phyloP scores from a whole-genome alignment of 2,113 vertebrate species.

The Hyperoodon ampullatus region DNA sequence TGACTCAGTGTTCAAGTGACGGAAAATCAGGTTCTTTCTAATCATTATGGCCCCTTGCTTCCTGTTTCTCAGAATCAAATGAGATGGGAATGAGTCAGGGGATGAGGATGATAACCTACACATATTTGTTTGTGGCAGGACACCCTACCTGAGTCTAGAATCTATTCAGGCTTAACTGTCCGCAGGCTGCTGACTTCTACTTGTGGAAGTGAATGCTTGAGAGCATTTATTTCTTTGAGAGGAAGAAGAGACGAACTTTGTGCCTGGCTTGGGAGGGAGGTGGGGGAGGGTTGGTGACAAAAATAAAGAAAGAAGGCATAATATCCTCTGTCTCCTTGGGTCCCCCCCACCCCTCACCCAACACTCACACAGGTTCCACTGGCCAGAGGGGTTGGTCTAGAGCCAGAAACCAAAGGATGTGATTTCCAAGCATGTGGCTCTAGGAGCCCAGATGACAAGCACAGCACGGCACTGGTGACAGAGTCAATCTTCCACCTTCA shows the following conservation, averaged over 20 bases:
- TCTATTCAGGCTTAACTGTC: neutral
- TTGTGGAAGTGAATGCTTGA: neutral
- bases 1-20: neutral
- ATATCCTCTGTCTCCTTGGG: neutral
- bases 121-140: neutral
- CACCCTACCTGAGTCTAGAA: too few species aligned
- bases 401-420: neutral
- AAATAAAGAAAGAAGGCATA: neutral
- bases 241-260: neutral
- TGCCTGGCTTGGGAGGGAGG: neutral
- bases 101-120: neutral
- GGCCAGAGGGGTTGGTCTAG: neutral
- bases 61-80: neutral
- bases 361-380: neutral
- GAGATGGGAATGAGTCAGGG: neutral
- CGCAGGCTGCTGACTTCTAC: neutral
- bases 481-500: neutral
- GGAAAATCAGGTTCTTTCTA: neutral
- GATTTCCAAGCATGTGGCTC: neutral
- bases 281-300: neutral
- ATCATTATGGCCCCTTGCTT: neutral
- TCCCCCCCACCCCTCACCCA: neutral
- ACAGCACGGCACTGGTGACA: neutral
- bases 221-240: neutral
- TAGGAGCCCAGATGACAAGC: neutral